These are phyloP conservation scores for Mungos mungo DNA, from an alignment of 2,113 vertebrate genomes.

Conservation along the genomic window DNA sequence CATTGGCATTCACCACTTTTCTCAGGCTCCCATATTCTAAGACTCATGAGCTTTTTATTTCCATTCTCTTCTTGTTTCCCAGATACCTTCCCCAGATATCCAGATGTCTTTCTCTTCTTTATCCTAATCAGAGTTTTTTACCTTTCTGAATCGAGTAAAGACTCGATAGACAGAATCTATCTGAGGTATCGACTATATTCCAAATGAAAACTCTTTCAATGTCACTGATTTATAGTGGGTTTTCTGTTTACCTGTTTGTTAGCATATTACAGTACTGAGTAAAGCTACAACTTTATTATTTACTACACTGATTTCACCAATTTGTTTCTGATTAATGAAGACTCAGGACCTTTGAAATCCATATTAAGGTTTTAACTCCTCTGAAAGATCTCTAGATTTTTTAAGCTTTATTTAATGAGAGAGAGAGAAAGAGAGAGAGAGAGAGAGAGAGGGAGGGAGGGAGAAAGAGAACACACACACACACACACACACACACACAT, in stretches of 20 bases:
- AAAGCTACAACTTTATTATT: constrained; percentile 36
- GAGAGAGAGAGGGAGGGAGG: too few relatives aligned
- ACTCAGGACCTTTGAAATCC: constrained; percentile 27
- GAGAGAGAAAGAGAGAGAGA: too few relatives aligned
- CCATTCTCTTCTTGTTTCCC: not conserved
- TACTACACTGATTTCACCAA: not conserved
- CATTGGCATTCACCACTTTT: not conserved
- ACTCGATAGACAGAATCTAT: not conserved
- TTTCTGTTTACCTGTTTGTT: constrained; percentile 4
- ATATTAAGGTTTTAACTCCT: constrained; percentile 3
- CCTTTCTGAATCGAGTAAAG: not conserved
- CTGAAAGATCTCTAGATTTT: constrained; percentile 38
- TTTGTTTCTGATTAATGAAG: constrained; percentile 38
- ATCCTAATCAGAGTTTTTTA: not conserved
- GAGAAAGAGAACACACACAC: too few relatives aligned
- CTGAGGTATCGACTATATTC: not conserved
- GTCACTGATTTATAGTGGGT: not conserved
- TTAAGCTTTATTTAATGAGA: too few relatives aligned
- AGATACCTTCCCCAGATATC: not conserved
- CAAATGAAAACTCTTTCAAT: not conserved
- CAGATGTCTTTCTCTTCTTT: not conserved
- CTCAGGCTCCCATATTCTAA: not conserved
- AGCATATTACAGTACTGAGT: not conserved
- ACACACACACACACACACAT: too few relatives aligned
- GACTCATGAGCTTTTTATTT: not conserved